These are phyloP conservation scores for Aporophyla nigra DNA, from an alignment of 2,888 invertebrate genomes.

Conservation along the genomic window DNA sequence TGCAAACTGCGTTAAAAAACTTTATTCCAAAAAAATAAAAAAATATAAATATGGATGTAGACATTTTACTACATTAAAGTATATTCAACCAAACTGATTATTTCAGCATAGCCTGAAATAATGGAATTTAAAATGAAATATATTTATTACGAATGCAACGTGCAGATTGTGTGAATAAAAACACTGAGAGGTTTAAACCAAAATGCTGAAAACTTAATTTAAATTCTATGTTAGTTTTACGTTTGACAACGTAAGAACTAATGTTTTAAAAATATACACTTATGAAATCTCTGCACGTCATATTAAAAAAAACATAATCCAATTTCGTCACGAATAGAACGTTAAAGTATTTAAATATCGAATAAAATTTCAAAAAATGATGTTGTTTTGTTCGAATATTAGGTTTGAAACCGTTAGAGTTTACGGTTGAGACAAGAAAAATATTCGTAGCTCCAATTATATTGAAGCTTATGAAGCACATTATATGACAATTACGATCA, in stretches of 20 bases:
- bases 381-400: not conserved
- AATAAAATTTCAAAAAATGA: not conserved
- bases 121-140: not conserved
- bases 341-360: not conserved
- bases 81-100: not conserved
- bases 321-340: not conserved
- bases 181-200: not conserved
- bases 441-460: not conserved
- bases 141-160: not conserved
- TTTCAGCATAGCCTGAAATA: not conserved
- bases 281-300: not conserved
- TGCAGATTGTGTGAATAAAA: not conserved
- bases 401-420: not conserved
- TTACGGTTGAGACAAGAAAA: not conserved
- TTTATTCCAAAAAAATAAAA: too few relatives aligned
- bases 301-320: not conserved
- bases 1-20: too few relatives aligned
- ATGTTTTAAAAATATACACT: not conserved
- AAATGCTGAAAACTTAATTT: conserved; percentile 2
- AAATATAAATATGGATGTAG: too few relatives aligned
- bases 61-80: too few relatives aligned
- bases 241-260: not conserved
- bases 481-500: not conserved
- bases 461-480: not conserved
- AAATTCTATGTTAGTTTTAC: conserved; percentile 12